Evolutionary conservation across 2,113 vertebrate genomes (phyloP).

Genomic region (Steatornis caripensis): DNA sequence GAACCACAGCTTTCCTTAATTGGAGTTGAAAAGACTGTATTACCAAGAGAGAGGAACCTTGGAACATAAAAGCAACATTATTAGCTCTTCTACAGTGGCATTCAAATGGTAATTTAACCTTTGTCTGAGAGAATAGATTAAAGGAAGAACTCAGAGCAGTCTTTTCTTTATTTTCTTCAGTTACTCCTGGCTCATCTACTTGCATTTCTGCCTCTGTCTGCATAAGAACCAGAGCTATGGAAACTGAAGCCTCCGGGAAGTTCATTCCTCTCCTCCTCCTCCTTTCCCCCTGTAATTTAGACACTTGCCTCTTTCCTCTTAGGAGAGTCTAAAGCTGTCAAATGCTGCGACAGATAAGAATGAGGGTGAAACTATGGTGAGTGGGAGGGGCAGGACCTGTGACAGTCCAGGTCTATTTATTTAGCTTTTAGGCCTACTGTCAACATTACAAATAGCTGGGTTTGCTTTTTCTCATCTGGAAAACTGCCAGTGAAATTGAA

Average conservation of each 20-base stretch:
- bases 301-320: neutral
- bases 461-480: neutral
- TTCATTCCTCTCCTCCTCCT: neutral
- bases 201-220: neutral
- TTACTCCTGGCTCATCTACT: neutral
- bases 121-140: constrained; percentile 26
- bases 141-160: neutral
- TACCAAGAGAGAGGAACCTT: constrained; percentile 1
- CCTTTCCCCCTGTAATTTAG: neutral
- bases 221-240: neutral
- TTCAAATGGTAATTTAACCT: constrained; percentile 52
- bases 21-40: neutral
- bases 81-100: constrained; percentile 26
- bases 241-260: constrained; percentile 17
- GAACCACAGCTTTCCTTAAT: constrained; percentile 21
- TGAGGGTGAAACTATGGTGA: neutral
- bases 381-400: neutral
- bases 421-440: neutral
- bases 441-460: neutral
- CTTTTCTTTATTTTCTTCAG: neutral
- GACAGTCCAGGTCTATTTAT: neutral
- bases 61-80: constrained; percentile 1
- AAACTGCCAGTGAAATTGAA: neutral
- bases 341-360: neutral
- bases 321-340: neutral